phyloP scores from a whole-genome alignment of 2,113 vertebrate species.

The Percina caprodes region DNA sequence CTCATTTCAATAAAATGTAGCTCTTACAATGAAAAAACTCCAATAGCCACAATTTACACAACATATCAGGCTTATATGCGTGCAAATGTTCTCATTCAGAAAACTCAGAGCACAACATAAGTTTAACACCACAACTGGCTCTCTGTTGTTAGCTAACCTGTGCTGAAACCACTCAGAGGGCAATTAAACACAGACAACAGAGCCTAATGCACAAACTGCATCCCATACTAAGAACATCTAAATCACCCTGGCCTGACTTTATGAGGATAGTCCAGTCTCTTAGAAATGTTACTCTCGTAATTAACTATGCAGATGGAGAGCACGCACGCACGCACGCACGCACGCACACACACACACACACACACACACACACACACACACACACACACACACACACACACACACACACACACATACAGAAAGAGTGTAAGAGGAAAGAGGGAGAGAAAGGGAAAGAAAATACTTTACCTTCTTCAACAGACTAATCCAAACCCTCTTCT shows the following conservation, averaged over 20 bases:
- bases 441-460: slow-evolving; percentile 36
- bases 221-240: slow-evolving; percentile 56
- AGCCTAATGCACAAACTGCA: slow-evolving; percentile 63
- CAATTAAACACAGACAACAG: slow-evolving; percentile 49
- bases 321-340: too few species aligned
- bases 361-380: background rate
- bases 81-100: slow-evolving; percentile 20
- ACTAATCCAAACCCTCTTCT: slow-evolving; percentile 59
- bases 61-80: slow-evolving; percentile 1
- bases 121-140: slow-evolving; percentile 35
- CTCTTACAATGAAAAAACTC: background rate
- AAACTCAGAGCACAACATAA: background rate
- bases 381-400: slow-evolving; percentile 4
- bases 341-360: too few species aligned
- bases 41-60: slow-evolving; percentile 12
- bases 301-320: slow-evolving; percentile 51
- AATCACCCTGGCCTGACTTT: slow-evolving; percentile 58
- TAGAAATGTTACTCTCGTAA: slow-evolving; percentile 30
- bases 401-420: background rate
- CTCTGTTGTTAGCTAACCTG: slow-evolving; percentile 46
- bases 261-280: slow-evolving; percentile 51
- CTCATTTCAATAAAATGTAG: background rate
- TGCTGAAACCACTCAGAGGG: slow-evolving; percentile 57
- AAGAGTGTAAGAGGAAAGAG: slow-evolving; percentile 13
- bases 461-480: slow-evolving; percentile 52